Conservation (phyloP, 2,113 vertebrate genomes). For the Tenrec ecaudatus region DNA sequence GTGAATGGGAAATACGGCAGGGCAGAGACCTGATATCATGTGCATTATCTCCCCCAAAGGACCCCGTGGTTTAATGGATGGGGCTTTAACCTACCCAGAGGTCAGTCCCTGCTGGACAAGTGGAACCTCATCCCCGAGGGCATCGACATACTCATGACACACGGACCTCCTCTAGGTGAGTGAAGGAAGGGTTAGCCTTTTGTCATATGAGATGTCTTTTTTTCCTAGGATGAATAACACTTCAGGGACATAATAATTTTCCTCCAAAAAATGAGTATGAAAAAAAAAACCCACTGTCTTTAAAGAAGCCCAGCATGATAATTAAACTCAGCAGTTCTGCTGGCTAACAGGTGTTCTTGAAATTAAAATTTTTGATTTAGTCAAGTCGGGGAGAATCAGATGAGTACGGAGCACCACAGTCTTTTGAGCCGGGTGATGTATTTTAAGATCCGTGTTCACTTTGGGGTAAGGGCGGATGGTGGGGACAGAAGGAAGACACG, state of each 20-base stretch:
- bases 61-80: conserved; percentile 99
- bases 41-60: conserved; percentile 88
- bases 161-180: conserved; percentile 98
- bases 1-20: conserved; percentile 27
- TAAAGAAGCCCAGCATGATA: conserved; percentile 72
- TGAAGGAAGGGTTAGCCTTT: conserved; percentile 73
- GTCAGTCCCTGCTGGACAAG: conserved; percentile 99
- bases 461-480: conserved; percentile 9
- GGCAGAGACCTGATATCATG: conserved; percentile 74
- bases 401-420: conserved; percentile 59
- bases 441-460: conserved; percentile 80
- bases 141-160: conserved; percentile 99
- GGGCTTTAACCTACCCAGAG: conserved; percentile 98
- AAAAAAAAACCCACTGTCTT: conserved; percentile 70
- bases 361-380: conserved; percentile 80
- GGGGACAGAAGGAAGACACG: neutral
- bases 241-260: conserved; percentile 36
- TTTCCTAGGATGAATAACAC: conserved; percentile 49
- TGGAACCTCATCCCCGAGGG: conserved; percentile 99
- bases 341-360: conserved; percentile 80
- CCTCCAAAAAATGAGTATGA: conserved; percentile 7
- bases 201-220: conserved; percentile 53
- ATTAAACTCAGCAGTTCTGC: conserved; percentile 80
- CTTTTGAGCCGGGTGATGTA: conserved; percentile 78
- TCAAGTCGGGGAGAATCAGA: conserved; percentile 78